These are phyloP conservation scores for Cloeon dipterum DNA, from an alignment of 2,888 invertebrate species.

Conservation along the genomic window DNA sequence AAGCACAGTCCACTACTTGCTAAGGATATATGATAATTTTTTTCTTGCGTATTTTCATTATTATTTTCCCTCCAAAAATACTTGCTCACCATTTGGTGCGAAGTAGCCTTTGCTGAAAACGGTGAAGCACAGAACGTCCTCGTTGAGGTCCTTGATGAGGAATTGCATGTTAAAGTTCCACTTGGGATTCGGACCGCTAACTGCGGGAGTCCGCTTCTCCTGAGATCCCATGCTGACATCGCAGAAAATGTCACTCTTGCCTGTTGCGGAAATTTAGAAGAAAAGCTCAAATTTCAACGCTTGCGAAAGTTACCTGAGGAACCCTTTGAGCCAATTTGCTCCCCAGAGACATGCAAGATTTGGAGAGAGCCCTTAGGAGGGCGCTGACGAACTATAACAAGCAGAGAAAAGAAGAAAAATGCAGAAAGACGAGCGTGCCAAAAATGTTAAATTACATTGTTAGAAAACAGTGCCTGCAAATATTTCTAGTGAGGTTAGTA, in stretches of 20 bases:
- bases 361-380: conserved; percentile 18
- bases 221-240: conserved; percentile 49
- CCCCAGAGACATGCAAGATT: conserved; percentile 11
- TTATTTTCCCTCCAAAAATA: background rate
- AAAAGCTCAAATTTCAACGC: conserved; percentile 1
- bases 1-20: no score
- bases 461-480: no score
- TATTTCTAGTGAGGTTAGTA: no score
- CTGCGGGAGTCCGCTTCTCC: conserved; percentile 36
- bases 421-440: conserved; percentile 1
- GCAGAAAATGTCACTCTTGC: conserved; percentile 46
- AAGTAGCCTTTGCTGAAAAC: conserved; percentile 47
- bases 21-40: no score
- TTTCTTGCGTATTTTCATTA: no score
- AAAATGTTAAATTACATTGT: no score
- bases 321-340: conserved; percentile 9
- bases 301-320: conserved; percentile 12
- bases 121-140: conserved; percentile 42
- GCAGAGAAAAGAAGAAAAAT: conserved; percentile 5
- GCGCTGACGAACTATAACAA: conserved; percentile 19
- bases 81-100: conserved; percentile 38
- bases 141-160: conserved; percentile 37
- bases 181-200: conserved; percentile 31
- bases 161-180: conserved; percentile 63
- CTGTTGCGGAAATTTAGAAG: conserved; percentile 14